Evolutionary conservation across 2,113 vertebrate genomes (phyloP), one percentile per base, ranked within the genome.

Genomic region (Potamarius usumacintae): DNA sequence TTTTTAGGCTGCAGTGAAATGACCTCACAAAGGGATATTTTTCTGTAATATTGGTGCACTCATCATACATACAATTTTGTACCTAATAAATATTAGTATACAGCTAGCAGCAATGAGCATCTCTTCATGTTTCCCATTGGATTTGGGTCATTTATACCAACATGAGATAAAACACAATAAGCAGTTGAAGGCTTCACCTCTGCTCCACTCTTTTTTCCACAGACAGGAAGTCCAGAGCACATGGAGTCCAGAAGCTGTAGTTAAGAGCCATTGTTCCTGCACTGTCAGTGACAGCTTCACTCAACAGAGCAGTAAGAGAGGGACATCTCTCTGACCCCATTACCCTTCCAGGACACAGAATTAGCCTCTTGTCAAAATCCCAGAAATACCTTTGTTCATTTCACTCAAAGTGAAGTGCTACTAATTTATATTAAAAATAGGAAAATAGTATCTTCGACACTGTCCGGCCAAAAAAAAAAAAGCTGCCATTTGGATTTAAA

Each of bases 161-260:
- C 12, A 71, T 30, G 52, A 85, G 11, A 60, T 48, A n/a, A 42
- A 22, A 22, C 30, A 27, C 77, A 81, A 69, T 48, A 69, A 58
- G 63, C 2, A 6, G 50, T n/a, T 55, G 9, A 60, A 57, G 7
- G 27, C 52, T 48, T 67, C 50, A 52, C 60, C 53, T 79, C 8
- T 86, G 74, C 25, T 50, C 22, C 30, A 76, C 58, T 60, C 7
- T 42, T 57, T 20, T 60, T 22, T 42, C 22, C 77, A 65, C 25
- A 63, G 84, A 79, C 84, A 85, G 80, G 90, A 90, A 90, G 91
- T 92, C 90, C 91, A 93, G 80, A 89, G 79, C 83, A 86, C 86
- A 72, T 65, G 58, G n/a, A 57, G 30, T 34, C 50, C 65, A 72
- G 63, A 58, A 5, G 12, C 53, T 50, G 82, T 79, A 69, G 53